Evolutionary conservation across 35 echinoderm and acorn worm species (phyloP).

Genomic region (Heliocidaris tuberculata): DNA sequence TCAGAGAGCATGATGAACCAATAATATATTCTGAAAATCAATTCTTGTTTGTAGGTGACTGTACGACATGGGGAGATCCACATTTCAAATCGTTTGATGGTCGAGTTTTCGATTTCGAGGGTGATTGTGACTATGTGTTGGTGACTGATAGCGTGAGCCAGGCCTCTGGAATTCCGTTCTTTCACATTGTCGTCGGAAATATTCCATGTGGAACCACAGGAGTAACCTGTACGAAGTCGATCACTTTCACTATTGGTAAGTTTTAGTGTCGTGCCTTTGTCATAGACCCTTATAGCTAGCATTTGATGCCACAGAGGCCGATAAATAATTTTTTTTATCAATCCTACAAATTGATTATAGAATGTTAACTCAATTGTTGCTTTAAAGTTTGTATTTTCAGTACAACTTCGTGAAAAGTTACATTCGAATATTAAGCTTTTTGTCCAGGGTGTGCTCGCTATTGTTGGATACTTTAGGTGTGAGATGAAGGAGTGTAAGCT

Average conservation of each 20-base stretch:
- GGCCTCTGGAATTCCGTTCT: neutral
- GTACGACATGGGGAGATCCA: constrained; percentile 49
- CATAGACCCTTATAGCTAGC: too few relatives aligned
- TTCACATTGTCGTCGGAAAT: constrained; percentile 67
- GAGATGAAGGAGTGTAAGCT: too few relatives aligned
- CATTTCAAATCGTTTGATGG: constrained; percentile 45
- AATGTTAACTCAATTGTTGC: neutral
- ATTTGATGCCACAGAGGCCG: neutral
- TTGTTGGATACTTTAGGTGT: too few relatives aligned
- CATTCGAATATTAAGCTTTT: neutral
- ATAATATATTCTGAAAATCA: neutral
- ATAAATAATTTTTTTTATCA: neutral
- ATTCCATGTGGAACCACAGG: constrained; percentile 77
- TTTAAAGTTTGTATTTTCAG: neutral
- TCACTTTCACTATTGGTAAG: constrained; percentile 78
- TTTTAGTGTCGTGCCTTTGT: neutral
- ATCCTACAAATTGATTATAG: neutral
- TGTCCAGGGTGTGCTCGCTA: neutral
- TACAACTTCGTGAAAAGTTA: neutral
- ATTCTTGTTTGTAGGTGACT: neutral
- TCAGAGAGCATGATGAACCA: too few relatives aligned
- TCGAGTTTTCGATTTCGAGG: constrained; percentile 7
- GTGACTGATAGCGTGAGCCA: constrained; percentile 26
- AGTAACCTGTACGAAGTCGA: constrained; percentile 85
- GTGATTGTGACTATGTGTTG: constrained; percentile 46